These are phyloP conservation scores for Laticauda laticaudata DNA, from an alignment of 2,113 vertebrate genomes.

Conservation along the genomic window DNA sequence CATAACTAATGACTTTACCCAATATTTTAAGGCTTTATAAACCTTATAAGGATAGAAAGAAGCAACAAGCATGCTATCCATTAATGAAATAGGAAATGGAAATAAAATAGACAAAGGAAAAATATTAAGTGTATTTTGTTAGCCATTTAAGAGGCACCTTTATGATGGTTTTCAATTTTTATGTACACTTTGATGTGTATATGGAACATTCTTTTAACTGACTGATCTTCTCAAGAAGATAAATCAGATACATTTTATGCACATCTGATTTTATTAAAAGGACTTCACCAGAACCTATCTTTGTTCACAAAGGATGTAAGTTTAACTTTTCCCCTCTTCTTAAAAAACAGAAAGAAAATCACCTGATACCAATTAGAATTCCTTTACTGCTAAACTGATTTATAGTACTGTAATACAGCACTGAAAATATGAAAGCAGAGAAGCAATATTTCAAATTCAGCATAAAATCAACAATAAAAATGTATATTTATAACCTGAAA, in stretches of 20 bases:
- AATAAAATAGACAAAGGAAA: conserved; percentile 20
- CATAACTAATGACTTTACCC: conserved; percentile 19
- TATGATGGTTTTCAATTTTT: conserved; percentile 36
- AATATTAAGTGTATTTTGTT: conserved; percentile 24
- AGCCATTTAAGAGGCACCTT: conserved; percentile 33
- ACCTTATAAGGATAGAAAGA: background rate
- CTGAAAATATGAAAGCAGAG: conserved; percentile 84
- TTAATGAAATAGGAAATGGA: conserved; percentile 30
- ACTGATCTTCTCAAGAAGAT: conserved; percentile 60
- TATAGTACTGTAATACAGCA: conserved; percentile 78
- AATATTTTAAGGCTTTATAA: background rate
- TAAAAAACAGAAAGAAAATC: conserved; percentile 59
- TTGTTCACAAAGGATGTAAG: conserved; percentile 60
- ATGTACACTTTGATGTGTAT: conserved; percentile 44
- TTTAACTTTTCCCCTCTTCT: conserved; percentile 65
- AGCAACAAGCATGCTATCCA: conserved; percentile 25
- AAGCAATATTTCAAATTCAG: conserved; percentile 83
- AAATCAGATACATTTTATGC: conserved; percentile 60
- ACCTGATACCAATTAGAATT: conserved; percentile 85
- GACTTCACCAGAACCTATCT: conserved; percentile 54
- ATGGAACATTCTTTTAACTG: conserved; percentile 53
- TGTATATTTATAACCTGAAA: conserved; percentile 85
- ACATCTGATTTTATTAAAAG: conserved; percentile 58
- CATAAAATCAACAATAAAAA: conserved; percentile 87
- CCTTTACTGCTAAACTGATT: conserved; percentile 76